Base-by-base conservation (phyloP, 2,888 invertebrate genomes). In the Netelia melanura region DNA sequence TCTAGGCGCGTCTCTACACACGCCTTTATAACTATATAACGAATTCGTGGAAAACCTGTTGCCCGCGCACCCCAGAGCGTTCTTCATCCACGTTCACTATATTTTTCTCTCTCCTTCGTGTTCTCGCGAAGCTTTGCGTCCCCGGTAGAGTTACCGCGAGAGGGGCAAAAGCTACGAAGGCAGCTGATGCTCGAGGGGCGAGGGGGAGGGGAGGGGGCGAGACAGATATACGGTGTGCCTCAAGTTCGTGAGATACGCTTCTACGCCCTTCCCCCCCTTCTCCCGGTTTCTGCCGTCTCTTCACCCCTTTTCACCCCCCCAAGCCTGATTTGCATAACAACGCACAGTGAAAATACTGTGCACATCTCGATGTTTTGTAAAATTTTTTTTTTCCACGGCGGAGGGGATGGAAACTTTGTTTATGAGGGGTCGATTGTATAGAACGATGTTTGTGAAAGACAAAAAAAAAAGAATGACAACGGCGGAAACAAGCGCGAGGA, bases 1-100 rank as follows among this genome's bases (percentile, higher is more conserved):
- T 68, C 58, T 52, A 10, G 38, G 38, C 38, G n/a, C n/a, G 72
- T 58, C 56, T 68, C 64, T 23, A 43, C 71, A 44, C 71, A 61
- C 38, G 21, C 21, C 17, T 78, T 78, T 71, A 54, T 82, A 82
- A 44, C 72, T 80, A 72, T 80, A 48, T 56, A 62, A 72, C 78
- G 78, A 87, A 86, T 83, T 86, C 84, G 84, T 67, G 86, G 83
- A 87, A 87, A 86, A 87, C 87, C 87, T 88, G 87, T 88, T 88
- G 87, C 87, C 87, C 68, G 58, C 64, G 61, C 68, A 64, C 78
- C 67, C 48, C 71, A 71, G 54, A 76, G 61, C 38, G 67, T 17
- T 71, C 61, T 76, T 70, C 43, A n/a, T 23, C 67, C 74, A 38
- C 72, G 21, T 65, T 43, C 17, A 56, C 70, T 70, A 54, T 30